Evolutionary conservation across 2,888 invertebrate genomes (phyloP).

Genomic region (Herminia tarsipennalis): DNA sequence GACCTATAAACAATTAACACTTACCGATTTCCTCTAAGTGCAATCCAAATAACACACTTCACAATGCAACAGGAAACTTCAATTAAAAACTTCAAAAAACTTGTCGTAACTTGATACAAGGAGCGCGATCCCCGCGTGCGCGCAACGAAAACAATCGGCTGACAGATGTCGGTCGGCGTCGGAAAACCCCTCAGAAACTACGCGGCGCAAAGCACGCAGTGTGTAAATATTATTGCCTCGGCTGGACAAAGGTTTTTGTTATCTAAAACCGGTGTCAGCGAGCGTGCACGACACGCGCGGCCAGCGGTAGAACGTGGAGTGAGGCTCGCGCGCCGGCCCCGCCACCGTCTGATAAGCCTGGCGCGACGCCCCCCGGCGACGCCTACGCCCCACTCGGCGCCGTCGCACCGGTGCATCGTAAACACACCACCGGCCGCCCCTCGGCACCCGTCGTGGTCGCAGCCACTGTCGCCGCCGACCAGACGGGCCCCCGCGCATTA

Average conservation of each 20-base stretch:
- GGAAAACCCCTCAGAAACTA: conserved; percentile 82
- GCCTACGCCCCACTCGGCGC: conserved; percentile 83
- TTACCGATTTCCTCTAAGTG: conserved; percentile 72
- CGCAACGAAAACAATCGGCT: conserved; percentile 76
- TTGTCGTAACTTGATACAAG: conserved; percentile 77
- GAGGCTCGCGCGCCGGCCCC: conserved; percentile 84
- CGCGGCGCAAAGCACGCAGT: conserved; percentile 70
- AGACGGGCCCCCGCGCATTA: conserved; percentile 76
- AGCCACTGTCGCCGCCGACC: conserved; percentile 54
- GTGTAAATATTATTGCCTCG: conserved; percentile 82
- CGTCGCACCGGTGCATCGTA: conserved; percentile 73
- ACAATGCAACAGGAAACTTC: conserved; percentile 58
- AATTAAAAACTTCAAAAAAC: conserved; percentile 62
- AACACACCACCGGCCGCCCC: conserved; percentile 78
- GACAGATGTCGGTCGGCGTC: conserved; percentile 76
- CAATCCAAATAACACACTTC: conserved; percentile 76
- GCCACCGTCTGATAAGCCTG: conserved; percentile 84
- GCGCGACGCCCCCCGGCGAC: conserved; percentile 85
- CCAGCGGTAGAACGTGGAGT: conserved; percentile 78
- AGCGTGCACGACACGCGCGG: conserved; percentile 75
- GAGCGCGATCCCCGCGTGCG: conserved; percentile 74
- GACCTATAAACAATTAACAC: conserved; percentile 38
- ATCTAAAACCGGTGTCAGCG: conserved; percentile 80
- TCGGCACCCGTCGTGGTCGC: conserved; percentile 61
- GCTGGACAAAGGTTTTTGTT: conserved; percentile 85